Evolutionary conservation across 2,797 vertebrate species (phyloP), one percentile per base, ranked within the genome.

Genomic region (Lates japonicus): DNA sequence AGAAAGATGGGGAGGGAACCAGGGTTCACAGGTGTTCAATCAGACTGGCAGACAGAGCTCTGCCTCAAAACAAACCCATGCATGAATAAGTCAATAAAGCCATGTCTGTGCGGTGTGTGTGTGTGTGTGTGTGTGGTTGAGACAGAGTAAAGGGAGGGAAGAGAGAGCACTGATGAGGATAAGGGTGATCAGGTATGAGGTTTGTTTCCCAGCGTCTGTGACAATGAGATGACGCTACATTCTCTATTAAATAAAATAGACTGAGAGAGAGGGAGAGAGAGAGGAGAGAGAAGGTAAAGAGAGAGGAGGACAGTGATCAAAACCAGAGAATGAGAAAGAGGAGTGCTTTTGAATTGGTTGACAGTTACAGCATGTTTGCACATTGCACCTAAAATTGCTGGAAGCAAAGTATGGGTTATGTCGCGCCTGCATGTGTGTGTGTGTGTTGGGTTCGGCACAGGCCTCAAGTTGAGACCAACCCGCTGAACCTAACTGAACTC

Each of bases 71-170:
- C 88, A 94, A 93, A 94, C 88, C 89, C 90, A 94, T 90, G 93
- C 94, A 94, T 94, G 88, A 94, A 94, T 94, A 93, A 93, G 91
- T 94, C 92, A 94, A 94, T 94, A 94, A 92, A 92, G 80, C 71
- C 62, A 72, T 82, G 85, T 85, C 65, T 87, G 76, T 87, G 77
- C 31, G 2, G 52, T 62, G 71, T 49, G 73, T 74, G 59, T 59
- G 78, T 76, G 66, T 10, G 70, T 58, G 54, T 57, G 55, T 61
- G 44, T 71, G 74, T 37, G 73, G 0, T 29, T 13, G 55, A 31
- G 65, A 76, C 39, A 46, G 69, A 59, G 59, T 29, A 75, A 74
- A 61, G 39, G 69, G 57, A 75, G 61, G 51, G 64, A 81, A 71
- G 74, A 75, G 78, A 72, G 87, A 87, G 90, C 67, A 74, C 65